These are phyloP conservation scores for Oreochromis spilurus DNA, from an alignment of 2,113 vertebrate genomes.

Conservation along the genomic window DNA sequence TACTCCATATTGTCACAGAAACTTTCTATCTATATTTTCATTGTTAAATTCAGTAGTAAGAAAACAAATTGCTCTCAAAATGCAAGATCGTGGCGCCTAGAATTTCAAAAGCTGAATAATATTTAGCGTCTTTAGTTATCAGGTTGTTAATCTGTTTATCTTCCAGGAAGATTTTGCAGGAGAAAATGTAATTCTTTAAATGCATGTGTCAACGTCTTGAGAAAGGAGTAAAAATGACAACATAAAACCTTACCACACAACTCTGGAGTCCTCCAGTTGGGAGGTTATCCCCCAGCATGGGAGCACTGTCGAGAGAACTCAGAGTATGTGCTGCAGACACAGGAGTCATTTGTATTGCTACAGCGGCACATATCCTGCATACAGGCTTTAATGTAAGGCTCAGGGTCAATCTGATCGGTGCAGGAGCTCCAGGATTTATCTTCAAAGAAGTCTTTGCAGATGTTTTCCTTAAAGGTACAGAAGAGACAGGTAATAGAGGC, in stretches of 20 bases:
- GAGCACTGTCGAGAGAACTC: constrained; percentile 95
- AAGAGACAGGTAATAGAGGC: neutral
- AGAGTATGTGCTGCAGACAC: constrained; percentile 80
- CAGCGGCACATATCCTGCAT: constrained; percentile 81
- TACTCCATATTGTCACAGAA: neutral
- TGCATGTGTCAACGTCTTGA: neutral
- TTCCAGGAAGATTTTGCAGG: neutral
- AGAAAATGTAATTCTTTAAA: neutral
- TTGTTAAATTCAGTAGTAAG: neutral
- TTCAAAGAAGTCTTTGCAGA: constrained; percentile 70
- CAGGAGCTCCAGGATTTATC: constrained; percentile 76
- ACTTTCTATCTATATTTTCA: neutral
- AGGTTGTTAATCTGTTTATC: no score
- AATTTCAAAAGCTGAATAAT: no score
- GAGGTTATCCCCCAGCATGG: constrained; percentile 81
- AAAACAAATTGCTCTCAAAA: neutral
- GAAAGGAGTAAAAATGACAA: neutral
- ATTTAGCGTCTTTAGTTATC: no score
- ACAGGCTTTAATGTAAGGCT: constrained; percentile 77
- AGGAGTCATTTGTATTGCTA: constrained; percentile 55
- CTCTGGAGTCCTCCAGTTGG: constrained; percentile 79
- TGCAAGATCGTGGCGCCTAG: neutral
- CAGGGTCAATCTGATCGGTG: constrained; percentile 59
- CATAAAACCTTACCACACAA: constrained; percentile 80
- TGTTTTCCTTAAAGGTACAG: constrained; percentile 24